phyloP scores from a whole-genome alignment of 2,113 vertebrate species.

The Fulmarus glacialis region DNA sequence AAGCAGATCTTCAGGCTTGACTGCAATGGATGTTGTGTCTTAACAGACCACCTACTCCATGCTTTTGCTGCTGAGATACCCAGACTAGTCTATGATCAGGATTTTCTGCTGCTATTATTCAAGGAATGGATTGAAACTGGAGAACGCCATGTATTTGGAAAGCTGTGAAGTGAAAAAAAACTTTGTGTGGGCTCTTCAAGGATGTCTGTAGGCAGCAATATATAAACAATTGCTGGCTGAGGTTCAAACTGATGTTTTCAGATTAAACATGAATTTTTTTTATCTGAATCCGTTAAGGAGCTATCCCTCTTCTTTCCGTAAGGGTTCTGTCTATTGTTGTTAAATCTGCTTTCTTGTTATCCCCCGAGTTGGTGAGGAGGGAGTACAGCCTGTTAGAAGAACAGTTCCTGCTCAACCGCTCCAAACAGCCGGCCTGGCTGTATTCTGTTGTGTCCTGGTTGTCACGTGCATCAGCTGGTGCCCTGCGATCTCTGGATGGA shows the following conservation, averaged over 20 bases:
- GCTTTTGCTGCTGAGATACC: background rate
- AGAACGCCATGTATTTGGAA: background rate
- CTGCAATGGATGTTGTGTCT: background rate
- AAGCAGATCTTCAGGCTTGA: background rate
- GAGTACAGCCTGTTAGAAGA: background rate
- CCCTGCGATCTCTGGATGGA: background rate
- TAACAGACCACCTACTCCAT: background rate
- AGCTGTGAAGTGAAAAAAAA: background rate
- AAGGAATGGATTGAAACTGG: background rate
- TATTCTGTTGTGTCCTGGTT: background rate
- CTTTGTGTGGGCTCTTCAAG: background rate
- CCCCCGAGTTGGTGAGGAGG: fast-evolving
- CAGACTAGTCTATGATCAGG: background rate
- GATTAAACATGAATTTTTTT: background rate
- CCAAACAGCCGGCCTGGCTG: background rate
- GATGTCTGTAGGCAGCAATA: background rate
- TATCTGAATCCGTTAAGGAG: background rate
- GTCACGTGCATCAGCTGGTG: background rate
- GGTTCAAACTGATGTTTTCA: background rate
- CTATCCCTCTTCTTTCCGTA: background rate
- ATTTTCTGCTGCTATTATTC: background rate
- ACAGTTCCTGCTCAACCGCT: background rate
- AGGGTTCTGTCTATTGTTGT: background rate
- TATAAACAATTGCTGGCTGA: background rate
- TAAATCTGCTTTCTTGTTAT: background rate